Base-by-base conservation (phyloP, 2,797 vertebrate species). In the Sus cebifrons region DNA sequence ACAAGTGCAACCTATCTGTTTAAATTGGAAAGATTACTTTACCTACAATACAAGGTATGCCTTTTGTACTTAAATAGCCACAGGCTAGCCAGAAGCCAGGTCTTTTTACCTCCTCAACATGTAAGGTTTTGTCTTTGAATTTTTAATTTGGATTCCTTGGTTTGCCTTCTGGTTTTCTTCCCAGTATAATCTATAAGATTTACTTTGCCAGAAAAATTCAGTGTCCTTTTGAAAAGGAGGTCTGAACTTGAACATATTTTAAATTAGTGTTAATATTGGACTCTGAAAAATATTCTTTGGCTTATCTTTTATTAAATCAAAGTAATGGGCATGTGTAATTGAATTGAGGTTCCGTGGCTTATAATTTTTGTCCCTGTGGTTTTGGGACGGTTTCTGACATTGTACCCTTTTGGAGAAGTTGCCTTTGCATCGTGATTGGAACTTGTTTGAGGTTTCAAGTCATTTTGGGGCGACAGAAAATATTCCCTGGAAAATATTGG, bases 401-500 rank as follows among this genome's bases (percentile, higher is more conserved):
- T 52, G 29, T 90, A 86, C 0, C 0, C 29, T 96, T 65, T 89
- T 15, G 88, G 93, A 97, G 62, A 97, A 89, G 86, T 97, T 96
- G 52, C 29, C 81, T 97, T 95, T 97, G 70, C 13, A 1, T 96
- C 64, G 87, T 75, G 0, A 0, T 64, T 96, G 95, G 90, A 92
- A 89, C 58, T 93, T 91, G 40, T 90, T 95, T 79, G 85, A 44
- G 64, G 44, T 92, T 82, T 27, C 1, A 49, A 74, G 18, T 96
- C 94, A 87, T 78, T 87, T 94, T 97, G 95, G 77, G 68, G 83
- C 97, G 49, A 92, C 70, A 95, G 91, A 92, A 97, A 95, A 97
- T 9, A 1, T 96, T 96, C 75, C 52, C 18, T 91, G 68, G 88
- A 60, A 97, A 89, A 60, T 95, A 73, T 7, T 94, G 78, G 16